phyloP scores from a whole-genome alignment of 37 sponge, comb jelly and placozoan species.

The Spongilla lacustris region DNA sequence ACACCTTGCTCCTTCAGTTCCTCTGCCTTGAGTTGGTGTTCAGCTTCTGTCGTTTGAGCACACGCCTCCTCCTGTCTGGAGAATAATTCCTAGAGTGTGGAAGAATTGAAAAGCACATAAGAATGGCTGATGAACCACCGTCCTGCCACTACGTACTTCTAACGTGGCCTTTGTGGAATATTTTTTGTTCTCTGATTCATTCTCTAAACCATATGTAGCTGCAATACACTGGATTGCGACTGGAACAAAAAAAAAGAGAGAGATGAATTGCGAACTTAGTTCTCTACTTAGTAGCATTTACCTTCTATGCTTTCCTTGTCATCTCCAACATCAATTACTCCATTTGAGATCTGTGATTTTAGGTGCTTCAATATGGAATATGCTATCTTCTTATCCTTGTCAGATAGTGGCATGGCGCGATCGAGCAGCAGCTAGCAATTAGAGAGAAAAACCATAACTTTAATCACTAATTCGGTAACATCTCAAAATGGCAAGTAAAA shows the following conservation, averaged over 20 bases:
- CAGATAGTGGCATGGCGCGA: background rate
- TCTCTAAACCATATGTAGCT: background rate
- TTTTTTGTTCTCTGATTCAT: background rate
- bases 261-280: background rate
- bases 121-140: background rate
- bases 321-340: background rate
- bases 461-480: background rate
- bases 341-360: conserved; percentile 6
- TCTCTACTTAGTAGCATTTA: background rate
- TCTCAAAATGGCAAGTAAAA: background rate
- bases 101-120: background rate
- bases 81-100: background rate
- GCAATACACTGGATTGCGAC: background rate
- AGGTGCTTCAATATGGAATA: conserved; percentile 47
- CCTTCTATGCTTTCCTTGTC: conserved; percentile 9
- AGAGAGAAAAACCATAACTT: background rate
- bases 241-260: background rate
- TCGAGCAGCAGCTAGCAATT: background rate
- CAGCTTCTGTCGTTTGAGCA: background rate
- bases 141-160: background rate
- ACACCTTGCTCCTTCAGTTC: conserved; percentile 47
- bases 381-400: conserved; percentile 25
- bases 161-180: background rate
- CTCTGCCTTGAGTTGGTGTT: conserved; percentile 22
- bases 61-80: background rate